Evolutionary conservation across 2,888 invertebrate genomes (phyloP).

Genomic region (Branchinecta sandiegonensis): DNA sequence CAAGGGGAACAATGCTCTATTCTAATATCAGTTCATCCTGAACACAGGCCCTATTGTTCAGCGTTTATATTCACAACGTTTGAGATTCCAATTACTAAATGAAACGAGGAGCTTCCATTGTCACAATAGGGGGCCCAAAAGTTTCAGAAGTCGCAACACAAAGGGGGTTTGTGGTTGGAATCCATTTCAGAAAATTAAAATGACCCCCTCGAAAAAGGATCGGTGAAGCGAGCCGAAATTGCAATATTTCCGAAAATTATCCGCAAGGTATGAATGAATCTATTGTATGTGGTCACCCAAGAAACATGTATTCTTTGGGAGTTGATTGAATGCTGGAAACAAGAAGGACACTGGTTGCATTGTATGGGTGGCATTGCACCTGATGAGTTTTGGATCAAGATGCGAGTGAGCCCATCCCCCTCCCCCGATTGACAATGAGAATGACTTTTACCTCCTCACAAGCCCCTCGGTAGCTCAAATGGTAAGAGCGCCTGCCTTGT

Average conservation of each 20-base stretch:
- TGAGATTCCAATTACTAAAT: slow-evolving; percentile 9
- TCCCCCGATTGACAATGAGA: too few species aligned
- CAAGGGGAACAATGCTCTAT: slow-evolving; percentile 8
- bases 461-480: too few species aligned
- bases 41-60: neutral
- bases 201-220: neutral
- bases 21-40: neutral
- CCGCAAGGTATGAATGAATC: neutral
- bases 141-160: slow-evolving; percentile 2
- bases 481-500: too few species aligned
- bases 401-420: too few species aligned
- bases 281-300: slow-evolving; percentile 4
- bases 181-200: slow-evolving; percentile 6
- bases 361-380: neutral
- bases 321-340: too few species aligned
- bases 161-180: slow-evolving; percentile 12
- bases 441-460: too few species aligned
- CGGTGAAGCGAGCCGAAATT: neutral
- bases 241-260: neutral
- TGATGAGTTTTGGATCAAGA: too few species aligned
- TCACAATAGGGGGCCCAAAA: slow-evolving; percentile 8
- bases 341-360: slow-evolving; percentile 3
- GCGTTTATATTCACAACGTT: slow-evolving; percentile 10
- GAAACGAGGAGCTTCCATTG: slow-evolving; percentile 1
- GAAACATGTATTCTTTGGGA: neutral